These are phyloP conservation scores for Catharus bicknelli DNA, from an alignment of 2,113 vertebrate genomes.

Conservation along the genomic window DNA sequence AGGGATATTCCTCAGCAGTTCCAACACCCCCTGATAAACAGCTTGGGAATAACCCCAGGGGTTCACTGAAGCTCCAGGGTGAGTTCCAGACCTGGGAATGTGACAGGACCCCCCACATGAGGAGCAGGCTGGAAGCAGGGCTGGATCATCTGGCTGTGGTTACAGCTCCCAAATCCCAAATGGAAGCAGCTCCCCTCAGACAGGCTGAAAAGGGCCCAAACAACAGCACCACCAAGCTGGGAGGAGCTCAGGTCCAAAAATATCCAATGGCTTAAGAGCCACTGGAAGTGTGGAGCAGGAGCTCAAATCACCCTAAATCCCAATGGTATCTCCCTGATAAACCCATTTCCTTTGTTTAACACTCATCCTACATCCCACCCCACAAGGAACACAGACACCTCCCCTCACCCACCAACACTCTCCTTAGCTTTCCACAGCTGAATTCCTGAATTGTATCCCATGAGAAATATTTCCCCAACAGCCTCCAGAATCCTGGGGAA, in stretches of 20 bases:
- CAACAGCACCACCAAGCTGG: not conserved
- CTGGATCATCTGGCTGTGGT: not conserved
- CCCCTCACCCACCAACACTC: not conserved
- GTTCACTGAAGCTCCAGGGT: not conserved
- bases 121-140: not conserved
- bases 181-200: not conserved
- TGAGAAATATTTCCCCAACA: not conserved
- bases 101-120: not conserved
- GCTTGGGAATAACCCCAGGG: fast-evolving
- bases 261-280: not conserved
- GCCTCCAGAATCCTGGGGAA: not conserved
- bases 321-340: not conserved
- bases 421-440: not conserved
- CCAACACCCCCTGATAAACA: not conserved
- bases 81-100: not conserved
- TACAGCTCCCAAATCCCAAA: not conserved
- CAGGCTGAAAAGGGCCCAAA: not conserved
- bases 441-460: not conserved
- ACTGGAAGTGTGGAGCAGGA: not conserved
- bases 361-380: not conserved
- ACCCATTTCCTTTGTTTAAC: not conserved
- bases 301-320: not conserved
- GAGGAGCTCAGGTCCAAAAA: not conserved
- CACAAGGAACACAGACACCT: not conserved
- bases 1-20: not conserved